Evolutionary conservation across 2,797 vertebrate genomes (phyloP).

Genomic region (Diceros bicornis): DNA sequence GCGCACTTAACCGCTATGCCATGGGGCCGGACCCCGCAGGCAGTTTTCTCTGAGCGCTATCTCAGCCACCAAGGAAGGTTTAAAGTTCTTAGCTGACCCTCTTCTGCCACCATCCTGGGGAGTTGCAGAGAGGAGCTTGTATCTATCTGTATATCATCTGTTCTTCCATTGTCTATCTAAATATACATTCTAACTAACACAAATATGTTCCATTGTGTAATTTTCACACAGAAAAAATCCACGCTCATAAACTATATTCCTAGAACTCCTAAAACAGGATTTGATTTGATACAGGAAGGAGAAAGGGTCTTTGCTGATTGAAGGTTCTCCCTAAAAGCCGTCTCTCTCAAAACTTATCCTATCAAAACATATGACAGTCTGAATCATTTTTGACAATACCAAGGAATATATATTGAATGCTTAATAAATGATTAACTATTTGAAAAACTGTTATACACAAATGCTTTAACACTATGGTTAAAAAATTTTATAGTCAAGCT

Average conservation of each 20-base stretch:
- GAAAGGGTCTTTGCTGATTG: not conserved
- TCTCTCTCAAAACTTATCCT: not conserved
- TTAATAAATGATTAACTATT: constrained; percentile 47
- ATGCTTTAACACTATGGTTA: not conserved
- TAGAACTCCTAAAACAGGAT: not conserved
- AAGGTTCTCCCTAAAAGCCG: not conserved
- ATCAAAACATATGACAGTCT: not conserved
- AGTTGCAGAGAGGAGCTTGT: not conserved
- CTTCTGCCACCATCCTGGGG: not conserved
- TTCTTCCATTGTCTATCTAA: not conserved
- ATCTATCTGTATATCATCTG: not conserved
- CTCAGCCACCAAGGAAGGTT: not conserved
- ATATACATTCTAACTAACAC: not conserved
- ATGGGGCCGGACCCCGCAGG: not conserved
- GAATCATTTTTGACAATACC: constrained; percentile 41
- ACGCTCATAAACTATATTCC: not conserved
- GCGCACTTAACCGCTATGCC: no score
- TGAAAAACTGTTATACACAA: not conserved
- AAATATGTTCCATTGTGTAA: not conserved
- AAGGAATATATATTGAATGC: not conserved
- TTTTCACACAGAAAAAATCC: not conserved
- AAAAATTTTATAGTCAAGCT: not conserved
- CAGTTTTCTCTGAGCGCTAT: not conserved
- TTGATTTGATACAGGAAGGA: not conserved
- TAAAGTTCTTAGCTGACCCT: not conserved